Conservation (phyloP, 2,797 vertebrate genomes). For the Lacerta viridis region DNA sequence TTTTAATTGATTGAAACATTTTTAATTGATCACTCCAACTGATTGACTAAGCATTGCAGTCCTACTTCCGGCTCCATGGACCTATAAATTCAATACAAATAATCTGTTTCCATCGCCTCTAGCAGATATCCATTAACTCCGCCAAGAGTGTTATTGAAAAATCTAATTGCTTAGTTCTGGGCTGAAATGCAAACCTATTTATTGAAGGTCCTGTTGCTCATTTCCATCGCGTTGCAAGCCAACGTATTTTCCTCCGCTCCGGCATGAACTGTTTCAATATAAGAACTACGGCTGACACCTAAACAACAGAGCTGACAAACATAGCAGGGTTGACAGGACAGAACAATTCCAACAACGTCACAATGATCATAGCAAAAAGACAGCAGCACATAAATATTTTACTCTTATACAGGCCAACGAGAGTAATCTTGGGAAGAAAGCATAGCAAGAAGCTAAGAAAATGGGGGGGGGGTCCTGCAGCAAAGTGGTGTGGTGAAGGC, state of each 20-base stretch:
- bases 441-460: slow-evolving; percentile 39
- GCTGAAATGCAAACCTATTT: slow-evolving; percentile 55
- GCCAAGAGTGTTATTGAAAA: slow-evolving; percentile 16
- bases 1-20: slow-evolving; percentile 9
- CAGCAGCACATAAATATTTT: slow-evolving; percentile 71
- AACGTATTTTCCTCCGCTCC: slow-evolving; percentile 56
- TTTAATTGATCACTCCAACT: background rate
- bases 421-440: slow-evolving; percentile 56
- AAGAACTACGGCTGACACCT: slow-evolving; percentile 75
- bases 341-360: slow-evolving; percentile 73
- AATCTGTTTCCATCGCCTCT: slow-evolving; percentile 1
- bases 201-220: slow-evolving; percentile 59
- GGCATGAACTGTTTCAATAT: slow-evolving; percentile 63
- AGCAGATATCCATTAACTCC: slow-evolving; percentile 20
- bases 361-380: slow-evolving; percentile 69
- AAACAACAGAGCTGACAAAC: slow-evolving; percentile 74
- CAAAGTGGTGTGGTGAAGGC: background rate
- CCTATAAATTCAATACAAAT: slow-evolving; percentile 11
- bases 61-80: background rate
- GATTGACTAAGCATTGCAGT: background rate
- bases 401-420: slow-evolving; percentile 61
- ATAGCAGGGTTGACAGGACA: slow-evolving; percentile 74
- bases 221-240: slow-evolving; percentile 66
- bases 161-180: slow-evolving; percentile 46
- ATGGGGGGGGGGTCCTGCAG: background rate